These are phyloP conservation scores for Drosophila neoperkinsi DNA, from an alignment of 2,888 invertebrate genomes.

Conservation along the genomic window DNA sequence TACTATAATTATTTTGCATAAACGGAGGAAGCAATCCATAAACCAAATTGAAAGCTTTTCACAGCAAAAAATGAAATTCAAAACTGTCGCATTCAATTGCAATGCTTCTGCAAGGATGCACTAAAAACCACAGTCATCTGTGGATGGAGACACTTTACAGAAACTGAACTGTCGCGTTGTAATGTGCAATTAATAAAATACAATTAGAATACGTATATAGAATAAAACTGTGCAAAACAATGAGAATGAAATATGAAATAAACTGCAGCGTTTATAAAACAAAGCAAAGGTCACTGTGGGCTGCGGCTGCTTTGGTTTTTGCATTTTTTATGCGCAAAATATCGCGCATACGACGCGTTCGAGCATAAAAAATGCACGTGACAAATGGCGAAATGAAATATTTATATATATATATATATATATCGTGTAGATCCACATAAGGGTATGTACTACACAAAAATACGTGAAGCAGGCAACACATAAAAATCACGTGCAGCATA, in stretches of 20 bases:
- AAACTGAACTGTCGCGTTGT: slow-evolving; percentile 10
- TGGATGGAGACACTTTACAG: slow-evolving; percentile 2
- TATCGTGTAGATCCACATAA: slow-evolving; percentile 39
- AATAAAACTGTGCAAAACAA: slow-evolving; percentile 18
- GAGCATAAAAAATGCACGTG: slow-evolving; percentile 73
- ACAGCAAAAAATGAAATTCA: slow-evolving; percentile 4
- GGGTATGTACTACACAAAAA: slow-evolving; percentile 15
- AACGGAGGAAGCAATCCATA: slow-evolving; percentile 19
- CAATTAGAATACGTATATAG: slow-evolving; percentile 26
- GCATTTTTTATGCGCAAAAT: slow-evolving; percentile 47
- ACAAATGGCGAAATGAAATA: slow-evolving; percentile 77
- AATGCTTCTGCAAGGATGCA: slow-evolving; percentile 21
- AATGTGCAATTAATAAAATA: slow-evolving; percentile 51
- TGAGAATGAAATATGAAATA: slow-evolving; percentile 29
- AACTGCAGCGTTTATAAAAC: slow-evolving; percentile 32
- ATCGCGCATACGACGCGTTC: slow-evolving; percentile 69
- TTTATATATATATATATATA: slow-evolving; percentile 62
- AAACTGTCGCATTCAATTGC: slow-evolving; percentile 17
- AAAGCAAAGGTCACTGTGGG: slow-evolving; percentile 36
- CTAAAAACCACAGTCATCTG: slow-evolving; percentile 13
- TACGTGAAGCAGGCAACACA: slow-evolving; percentile 25
- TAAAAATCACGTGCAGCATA: slow-evolving; percentile 71
- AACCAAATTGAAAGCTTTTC: slow-evolving; percentile 32
- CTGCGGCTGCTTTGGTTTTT: slow-evolving; percentile 14
- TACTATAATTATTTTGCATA: slow-evolving; percentile 7